These are phyloP conservation scores for Eumeta japonica DNA, from an alignment of 1,140 invertebrate species.

Conservation along the genomic window DNA sequence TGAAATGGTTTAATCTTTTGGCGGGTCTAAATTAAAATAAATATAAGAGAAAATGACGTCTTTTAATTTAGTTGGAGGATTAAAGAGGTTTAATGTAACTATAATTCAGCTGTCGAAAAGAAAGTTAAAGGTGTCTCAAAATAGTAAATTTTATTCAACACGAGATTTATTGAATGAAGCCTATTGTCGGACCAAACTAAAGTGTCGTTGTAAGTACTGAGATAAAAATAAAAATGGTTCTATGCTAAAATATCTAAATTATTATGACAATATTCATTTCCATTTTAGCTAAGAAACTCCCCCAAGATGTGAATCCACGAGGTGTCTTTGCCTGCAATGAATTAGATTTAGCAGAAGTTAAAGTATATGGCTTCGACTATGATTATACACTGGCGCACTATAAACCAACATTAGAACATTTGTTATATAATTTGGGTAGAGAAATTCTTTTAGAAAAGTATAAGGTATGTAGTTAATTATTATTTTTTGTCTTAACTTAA, in stretches of 20 bases:
- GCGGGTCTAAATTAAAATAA: no score
- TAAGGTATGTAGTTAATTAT: conserved; percentile 64
- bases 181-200: conserved; percentile 50
- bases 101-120: no score
- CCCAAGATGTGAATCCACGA: conserved; percentile 78
- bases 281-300: conserved; percentile 79
- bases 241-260: conserved; percentile 1
- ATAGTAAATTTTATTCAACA: conserved; percentile 37
- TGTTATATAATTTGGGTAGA: conserved; percentile 90
- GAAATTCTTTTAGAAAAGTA: conserved; percentile 84
- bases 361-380: conserved; percentile 98
- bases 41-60: no score
- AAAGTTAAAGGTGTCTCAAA: no score
- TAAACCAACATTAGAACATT: conserved; percentile 82
- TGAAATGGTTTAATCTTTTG: no score
- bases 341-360: conserved; percentile 84
- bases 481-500: neutral
- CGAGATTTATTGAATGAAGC: conserved; percentile 51
- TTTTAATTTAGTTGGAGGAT: conserved; percentile 19
- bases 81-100: conserved; percentile 25
- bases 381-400: conserved; percentile 98
- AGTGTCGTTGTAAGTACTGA: conserved; percentile 53
- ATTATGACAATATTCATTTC: conserved; percentile 5
- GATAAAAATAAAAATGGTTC: conserved; percentile 5
- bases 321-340: conserved; percentile 98